Conservation (phyloP, 2,797 vertebrate genomes). For the Oreonectes daqikongensis region DNA sequence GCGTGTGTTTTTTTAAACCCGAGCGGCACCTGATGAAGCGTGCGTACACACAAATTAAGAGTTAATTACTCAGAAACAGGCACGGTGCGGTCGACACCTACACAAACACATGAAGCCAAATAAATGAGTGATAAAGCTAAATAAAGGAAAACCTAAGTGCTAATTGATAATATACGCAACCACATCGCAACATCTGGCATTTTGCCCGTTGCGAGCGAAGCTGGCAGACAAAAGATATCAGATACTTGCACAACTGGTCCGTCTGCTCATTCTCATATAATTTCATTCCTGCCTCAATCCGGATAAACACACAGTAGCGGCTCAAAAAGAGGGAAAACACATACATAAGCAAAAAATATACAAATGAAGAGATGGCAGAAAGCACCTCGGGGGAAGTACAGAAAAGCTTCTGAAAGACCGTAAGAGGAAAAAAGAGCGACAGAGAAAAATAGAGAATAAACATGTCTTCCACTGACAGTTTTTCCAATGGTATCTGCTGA, state of each 20-base stretch:
- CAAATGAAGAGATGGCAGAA: conserved; percentile 5
- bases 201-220: neutral
- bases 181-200: neutral
- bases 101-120: neutral
- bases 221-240: neutral
- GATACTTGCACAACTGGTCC: neutral
- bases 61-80: conserved; percentile 32
- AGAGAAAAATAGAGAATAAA: conserved; percentile 32
- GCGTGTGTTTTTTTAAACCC: neutral
- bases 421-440: conserved; percentile 1
- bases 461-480: conserved; percentile 48
- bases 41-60: conserved; percentile 20
- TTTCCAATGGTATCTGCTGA: conserved; percentile 43
- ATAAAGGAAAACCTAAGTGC: conserved; percentile 8
- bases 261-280: neutral
- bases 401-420: conserved; percentile 1
- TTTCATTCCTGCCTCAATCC: neutral
- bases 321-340: neutral
- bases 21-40: neutral
- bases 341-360: conserved; percentile 6
- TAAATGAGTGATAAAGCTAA: neutral
- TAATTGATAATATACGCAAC: neutral
- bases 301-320: conserved; percentile 20
- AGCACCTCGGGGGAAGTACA: conserved; percentile 19
- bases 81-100: neutral